Conservation (phyloP, 2,888 invertebrate genomes). For the Lochmaea capreae region DNA sequence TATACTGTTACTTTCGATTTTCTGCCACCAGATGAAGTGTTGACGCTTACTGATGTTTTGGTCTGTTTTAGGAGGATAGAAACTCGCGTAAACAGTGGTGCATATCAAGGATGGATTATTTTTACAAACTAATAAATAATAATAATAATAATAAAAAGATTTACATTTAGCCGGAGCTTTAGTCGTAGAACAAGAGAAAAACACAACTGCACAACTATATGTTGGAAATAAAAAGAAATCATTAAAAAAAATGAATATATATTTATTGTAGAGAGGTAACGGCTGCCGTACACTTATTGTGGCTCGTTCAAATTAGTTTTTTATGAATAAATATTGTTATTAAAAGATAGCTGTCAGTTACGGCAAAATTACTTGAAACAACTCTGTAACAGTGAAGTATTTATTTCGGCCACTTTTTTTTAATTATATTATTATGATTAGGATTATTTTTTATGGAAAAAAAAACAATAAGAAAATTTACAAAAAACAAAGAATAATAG, state of each 20-base stretch:
- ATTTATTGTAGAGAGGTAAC: slow-evolving; percentile 47
- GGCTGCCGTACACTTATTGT: slow-evolving; percentile 57
- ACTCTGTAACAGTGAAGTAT: not conserved
- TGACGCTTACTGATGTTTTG: not conserved
- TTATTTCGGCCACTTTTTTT: not conserved
- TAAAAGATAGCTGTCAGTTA: slow-evolving; percentile 21
- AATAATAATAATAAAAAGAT: slow-evolving; percentile 5
- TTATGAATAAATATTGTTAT: slow-evolving; percentile 44
- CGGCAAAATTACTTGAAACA: slow-evolving; percentile 27
- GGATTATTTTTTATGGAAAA: too few relatives aligned
- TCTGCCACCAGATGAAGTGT: too few relatives aligned
- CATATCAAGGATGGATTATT: slow-evolving; percentile 46
- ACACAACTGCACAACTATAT: slow-evolving; percentile 58
- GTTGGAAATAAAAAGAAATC: slow-evolving; percentile 20
- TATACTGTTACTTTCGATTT: not conserved
- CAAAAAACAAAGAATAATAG: too few relatives aligned
- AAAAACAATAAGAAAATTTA: too few relatives aligned
- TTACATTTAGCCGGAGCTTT: slow-evolving; percentile 48
- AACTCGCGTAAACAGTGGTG: slow-evolving; percentile 40
- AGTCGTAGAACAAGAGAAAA: slow-evolving; percentile 43
- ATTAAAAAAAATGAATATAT: slow-evolving; percentile 26
- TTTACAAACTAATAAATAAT: slow-evolving; percentile 43
- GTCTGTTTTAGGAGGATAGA: slow-evolving; percentile 29
- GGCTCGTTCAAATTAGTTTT: slow-evolving; percentile 51
- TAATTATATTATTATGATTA: not conserved